Evolutionary conservation across 2,797 vertebrate genomes (phyloP).

Genomic region (Liasis olivaceus): DNA sequence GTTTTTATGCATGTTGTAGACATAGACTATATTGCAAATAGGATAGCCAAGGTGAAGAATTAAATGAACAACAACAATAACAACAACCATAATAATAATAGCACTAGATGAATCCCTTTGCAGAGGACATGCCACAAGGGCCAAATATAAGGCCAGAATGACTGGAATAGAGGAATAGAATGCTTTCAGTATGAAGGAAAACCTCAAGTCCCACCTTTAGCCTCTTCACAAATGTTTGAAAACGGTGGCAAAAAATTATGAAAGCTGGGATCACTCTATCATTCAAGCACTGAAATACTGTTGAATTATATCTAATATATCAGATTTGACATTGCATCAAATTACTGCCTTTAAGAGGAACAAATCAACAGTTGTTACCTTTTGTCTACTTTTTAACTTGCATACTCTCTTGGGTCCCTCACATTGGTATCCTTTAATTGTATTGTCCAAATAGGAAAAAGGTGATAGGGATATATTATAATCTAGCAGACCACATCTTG

Average conservation of each 20-base stretch:
- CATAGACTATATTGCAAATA: neutral
- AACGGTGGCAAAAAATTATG: neutral
- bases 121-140: neutral
- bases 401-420: neutral
- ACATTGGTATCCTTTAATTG: neutral
- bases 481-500: neutral
- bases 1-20: neutral
- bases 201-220: neutral
- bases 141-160: neutral
- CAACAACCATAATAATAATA: neutral
- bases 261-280: neutral
- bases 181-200: neutral
- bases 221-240: neutral
- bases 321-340: neutral
- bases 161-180: neutral
- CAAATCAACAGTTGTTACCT: neutral
- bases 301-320: neutral
- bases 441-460: neutral
- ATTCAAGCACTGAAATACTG: neutral
- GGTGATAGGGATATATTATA: neutral
- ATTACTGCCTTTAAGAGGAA: too few species aligned
- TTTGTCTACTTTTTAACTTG: neutral
- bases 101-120: neutral
- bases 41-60: neutral
- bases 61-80: neutral